Evolutionary conservation across 2,797 vertebrate genomes (phyloP).

Genomic region (Chrysocyon brachyurus): DNA sequence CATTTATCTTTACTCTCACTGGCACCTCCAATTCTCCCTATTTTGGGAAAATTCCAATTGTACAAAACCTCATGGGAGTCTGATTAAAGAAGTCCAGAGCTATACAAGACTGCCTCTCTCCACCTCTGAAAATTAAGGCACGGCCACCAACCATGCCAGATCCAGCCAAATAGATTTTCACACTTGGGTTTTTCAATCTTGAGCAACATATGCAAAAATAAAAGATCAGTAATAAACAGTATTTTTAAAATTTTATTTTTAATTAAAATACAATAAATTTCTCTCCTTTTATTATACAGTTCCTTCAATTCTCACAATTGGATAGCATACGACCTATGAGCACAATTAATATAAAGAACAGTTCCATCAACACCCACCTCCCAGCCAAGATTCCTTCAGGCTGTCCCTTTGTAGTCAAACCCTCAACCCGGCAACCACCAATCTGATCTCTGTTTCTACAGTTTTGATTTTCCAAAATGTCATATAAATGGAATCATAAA

Average conservation of each 20-base stretch:
- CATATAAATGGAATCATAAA: not conserved
- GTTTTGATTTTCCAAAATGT: conserved; percentile 16
- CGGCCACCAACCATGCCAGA: not conserved
- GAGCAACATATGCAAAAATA: not conserved
- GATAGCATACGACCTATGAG: not conserved
- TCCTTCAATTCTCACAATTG: not conserved
- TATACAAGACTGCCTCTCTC: not conserved
- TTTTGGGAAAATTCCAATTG: not conserved
- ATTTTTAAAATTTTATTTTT: not conserved
- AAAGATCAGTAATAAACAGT: not conserved
- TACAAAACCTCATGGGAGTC: not conserved
- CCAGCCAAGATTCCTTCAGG: not conserved
- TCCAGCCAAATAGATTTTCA: not conserved
- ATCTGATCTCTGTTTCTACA: not conserved
- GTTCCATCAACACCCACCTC: not conserved
- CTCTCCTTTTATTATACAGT: not conserved
- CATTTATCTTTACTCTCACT: not conserved
- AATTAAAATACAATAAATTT: not conserved
- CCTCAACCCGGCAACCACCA: not conserved
- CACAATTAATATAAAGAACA: not conserved
- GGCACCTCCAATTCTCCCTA: not conserved
- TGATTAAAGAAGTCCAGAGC: not conserved
- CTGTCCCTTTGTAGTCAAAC: not conserved
- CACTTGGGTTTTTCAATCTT: not conserved
- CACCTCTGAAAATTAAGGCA: not conserved